Conservation (phyloP, 2,888 invertebrate species). For the Alloplasta piceator region DNA sequence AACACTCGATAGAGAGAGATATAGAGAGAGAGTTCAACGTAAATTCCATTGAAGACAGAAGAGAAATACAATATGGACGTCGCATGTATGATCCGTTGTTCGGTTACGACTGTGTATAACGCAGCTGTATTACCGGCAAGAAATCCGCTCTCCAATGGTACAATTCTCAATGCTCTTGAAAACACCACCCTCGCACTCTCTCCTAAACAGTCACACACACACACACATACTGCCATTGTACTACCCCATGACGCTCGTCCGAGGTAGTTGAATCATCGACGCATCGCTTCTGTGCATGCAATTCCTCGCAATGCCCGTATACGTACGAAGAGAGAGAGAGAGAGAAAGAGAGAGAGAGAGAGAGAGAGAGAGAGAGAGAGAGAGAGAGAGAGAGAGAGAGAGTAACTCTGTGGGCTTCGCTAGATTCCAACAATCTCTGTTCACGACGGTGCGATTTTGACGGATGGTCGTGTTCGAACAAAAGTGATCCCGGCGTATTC, state of each 20-base stretch:
- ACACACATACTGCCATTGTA: slow-evolving; percentile 1
- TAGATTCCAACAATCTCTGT: slow-evolving; percentile 64
- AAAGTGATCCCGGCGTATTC: slow-evolving; percentile 72
- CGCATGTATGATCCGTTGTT: slow-evolving; percentile 34
- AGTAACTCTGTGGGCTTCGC: slow-evolving; percentile 8
- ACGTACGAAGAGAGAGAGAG: too few species aligned
- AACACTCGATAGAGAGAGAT: slow-evolving; percentile 26
- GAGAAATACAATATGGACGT: slow-evolving; percentile 6
- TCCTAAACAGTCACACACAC: neutral
- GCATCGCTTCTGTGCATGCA: slow-evolving; percentile 41
- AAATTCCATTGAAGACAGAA: slow-evolving; percentile 49
- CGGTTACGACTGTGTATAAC: slow-evolving; percentile 40
- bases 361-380: too few species aligned
- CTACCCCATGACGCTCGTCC: slow-evolving; percentile 34
- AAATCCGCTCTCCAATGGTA: slow-evolving; percentile 5
- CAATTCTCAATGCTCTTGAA: slow-evolving; percentile 31
- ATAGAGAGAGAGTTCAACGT: neutral
- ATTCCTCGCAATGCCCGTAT: slow-evolving; percentile 22
- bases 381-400: too few species aligned
- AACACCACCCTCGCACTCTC: neutral
- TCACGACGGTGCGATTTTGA: slow-evolving; percentile 70
- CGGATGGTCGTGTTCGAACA: slow-evolving; percentile 72
- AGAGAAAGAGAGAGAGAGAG: too few species aligned
- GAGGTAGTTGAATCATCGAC: slow-evolving; percentile 54
- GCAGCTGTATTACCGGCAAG: neutral